Evolutionary conservation across 2,888 invertebrate genomes (phyloP).

Genomic region (Limenitis camilla): DNA sequence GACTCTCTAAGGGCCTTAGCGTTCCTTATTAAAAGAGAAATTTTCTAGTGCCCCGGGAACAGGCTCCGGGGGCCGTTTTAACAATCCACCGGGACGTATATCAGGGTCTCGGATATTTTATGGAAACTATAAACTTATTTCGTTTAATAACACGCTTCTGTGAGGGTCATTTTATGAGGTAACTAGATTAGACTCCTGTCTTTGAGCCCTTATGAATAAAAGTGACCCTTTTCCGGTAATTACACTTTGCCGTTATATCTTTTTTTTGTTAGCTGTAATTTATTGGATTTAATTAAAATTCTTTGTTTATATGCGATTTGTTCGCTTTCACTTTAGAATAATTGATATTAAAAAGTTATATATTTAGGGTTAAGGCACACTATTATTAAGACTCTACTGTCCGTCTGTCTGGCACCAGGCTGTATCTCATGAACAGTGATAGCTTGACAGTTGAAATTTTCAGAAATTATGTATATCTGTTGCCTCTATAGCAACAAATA

Average conservation of each 20-base stretch:
- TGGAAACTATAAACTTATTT: slow-evolving; percentile 33
- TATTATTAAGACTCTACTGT: too few relatives aligned
- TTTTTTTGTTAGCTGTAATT: not conserved
- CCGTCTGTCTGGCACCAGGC: too few relatives aligned
- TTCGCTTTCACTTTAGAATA: too few relatives aligned
- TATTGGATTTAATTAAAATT: too few relatives aligned
- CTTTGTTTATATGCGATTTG: too few relatives aligned
- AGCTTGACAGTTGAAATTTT: too few relatives aligned
- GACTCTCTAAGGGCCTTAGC: slow-evolving; percentile 35
- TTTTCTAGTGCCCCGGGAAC: slow-evolving; percentile 36
- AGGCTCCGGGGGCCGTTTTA: slow-evolving; percentile 19
- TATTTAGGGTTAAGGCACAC: too few relatives aligned
- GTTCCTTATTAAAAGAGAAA: slow-evolving; percentile 47
- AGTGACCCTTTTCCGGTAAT: slow-evolving; percentile 11
- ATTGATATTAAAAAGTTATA: too few relatives aligned
- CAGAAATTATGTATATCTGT: too few relatives aligned
- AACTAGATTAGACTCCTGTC: slow-evolving; percentile 22
- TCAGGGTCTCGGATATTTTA: slow-evolving; percentile 24
- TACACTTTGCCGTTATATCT: slow-evolving; percentile 5
- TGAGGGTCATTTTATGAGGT: slow-evolving; percentile 25
- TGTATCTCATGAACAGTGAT: too few relatives aligned
- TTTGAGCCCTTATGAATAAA: slow-evolving; percentile 12
- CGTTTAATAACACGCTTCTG: slow-evolving; percentile 27
- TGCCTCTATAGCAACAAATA: too few relatives aligned
- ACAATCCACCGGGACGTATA: slow-evolving; percentile 24